Percentiles rank a stretch among this genome's conserved stretches.
These are phyloP conservation scores for Yponomeuta cagnagella DNA, from an alignment of 2,888 invertebrate genomes.

Conservation along the genomic window DNA sequence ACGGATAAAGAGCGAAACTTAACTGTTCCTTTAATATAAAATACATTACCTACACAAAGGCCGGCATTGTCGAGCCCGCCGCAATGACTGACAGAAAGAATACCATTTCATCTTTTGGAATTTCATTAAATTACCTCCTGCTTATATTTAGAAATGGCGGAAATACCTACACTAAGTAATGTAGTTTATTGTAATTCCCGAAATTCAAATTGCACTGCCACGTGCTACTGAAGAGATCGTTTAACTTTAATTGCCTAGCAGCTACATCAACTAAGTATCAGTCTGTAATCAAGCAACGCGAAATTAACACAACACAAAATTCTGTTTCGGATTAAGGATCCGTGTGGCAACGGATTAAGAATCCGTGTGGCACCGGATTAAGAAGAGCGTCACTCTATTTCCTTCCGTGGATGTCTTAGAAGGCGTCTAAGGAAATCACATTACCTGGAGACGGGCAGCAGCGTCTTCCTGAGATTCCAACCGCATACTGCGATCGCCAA, in stretches of 20 bases:
- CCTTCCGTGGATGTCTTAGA: too few species aligned
- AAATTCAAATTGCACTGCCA: background rate
- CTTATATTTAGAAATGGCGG: background rate
- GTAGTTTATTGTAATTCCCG: background rate
- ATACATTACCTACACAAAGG: slow-evolving; percentile 16
- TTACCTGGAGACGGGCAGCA: too few species aligned
- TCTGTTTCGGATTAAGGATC: background rate
- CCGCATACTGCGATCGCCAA: too few species aligned
- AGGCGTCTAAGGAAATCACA: too few species aligned
- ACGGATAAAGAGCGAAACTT: slow-evolving; percentile 6
- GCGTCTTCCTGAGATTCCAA: too few species aligned
- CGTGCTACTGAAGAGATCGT: background rate
- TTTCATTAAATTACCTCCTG: slow-evolving; percentile 1
- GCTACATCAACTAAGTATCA: background rate
- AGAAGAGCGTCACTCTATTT: too few species aligned
- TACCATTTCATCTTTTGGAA: slow-evolving; percentile 7
- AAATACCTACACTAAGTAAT: background rate
- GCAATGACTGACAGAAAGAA: slow-evolving; percentile 1
- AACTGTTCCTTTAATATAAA: slow-evolving; percentile 11
- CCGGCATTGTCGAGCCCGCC: slow-evolving; percentile 6
- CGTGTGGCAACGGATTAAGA: too few species aligned
- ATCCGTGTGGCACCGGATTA: too few species aligned
- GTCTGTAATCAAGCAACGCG: background rate
- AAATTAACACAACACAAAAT: background rate
- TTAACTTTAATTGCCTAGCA: background rate